Base-by-base conservation (phyloP, 2,888 invertebrate species). In the Eumacrocentrus americanus region DNA sequence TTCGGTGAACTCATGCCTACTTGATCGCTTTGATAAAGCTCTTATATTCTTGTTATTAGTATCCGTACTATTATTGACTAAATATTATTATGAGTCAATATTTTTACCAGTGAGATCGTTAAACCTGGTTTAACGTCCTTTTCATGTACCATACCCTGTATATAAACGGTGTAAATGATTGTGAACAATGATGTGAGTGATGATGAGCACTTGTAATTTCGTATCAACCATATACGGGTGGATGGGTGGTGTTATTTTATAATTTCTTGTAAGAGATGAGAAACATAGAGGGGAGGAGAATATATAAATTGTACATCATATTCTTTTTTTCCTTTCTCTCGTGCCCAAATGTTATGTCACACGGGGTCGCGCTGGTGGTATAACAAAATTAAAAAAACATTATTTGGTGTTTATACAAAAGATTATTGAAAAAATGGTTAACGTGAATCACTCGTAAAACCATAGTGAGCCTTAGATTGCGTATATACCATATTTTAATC, bases 111-210 rank as follows among this genome's bases (percentile, higher is more conserved):
- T 47, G 53, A 44, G 34, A 62, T 35, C 38, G 50, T 54, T 18
- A 48, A 46, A 46, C 46, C 46, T 67, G 5, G 34, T 40, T 38
- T n/a, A 14, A n/a, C 40, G 52, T 65, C 52, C 11, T 60, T 61
- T 62, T 59, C 57, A 62, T 67, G 75, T 75, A 75, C 68, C 64
- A 74, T 75, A 75, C 65, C 68, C 68, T 75, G 74, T 75, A 75
- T 42, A 75, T 75, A 74, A 29, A 63, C 53, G 65, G 51, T 59
- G 70, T 70, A 70, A 64, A 70, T 68, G 72, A 67, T 61, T 65
- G 64, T 76, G 74, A 42, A 55, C 63, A 57, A 64, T 65, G 69
- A 63, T 60, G 60, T 64, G 69, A 70, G 23, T 50, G 11, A 67
- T 65, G 65, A 67, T 56, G 69, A 73, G 65, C 69, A 68, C 65